phyloP scores from a whole-genome alignment of 92 coral and sea anemone species.

The Porites divaricata region DNA sequence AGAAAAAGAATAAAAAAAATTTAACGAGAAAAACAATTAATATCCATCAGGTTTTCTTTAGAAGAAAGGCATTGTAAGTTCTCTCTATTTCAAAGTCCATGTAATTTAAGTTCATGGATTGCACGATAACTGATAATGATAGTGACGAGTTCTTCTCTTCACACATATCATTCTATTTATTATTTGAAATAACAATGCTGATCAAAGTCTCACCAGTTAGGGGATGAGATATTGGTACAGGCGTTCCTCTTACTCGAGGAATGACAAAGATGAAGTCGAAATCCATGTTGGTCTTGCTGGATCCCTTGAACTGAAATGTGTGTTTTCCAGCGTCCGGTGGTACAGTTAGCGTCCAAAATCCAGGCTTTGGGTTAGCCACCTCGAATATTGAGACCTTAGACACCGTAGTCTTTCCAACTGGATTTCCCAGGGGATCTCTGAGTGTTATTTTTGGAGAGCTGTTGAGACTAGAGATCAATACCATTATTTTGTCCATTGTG shows the following conservation, averaged over 20 bases:
- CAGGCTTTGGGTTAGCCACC: constrained; percentile 58
- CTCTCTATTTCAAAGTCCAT: no score
- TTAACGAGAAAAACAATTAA: no score
- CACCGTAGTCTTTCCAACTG: constrained; percentile 40
- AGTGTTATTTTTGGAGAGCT: constrained; percentile 32
- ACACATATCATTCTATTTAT: no score
- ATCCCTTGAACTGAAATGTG: constrained; percentile 63
- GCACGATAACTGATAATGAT: no score
- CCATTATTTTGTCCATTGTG: constrained; percentile 60
- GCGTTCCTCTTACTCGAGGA: constrained; percentile 43
- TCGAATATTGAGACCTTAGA: constrained; percentile 54
- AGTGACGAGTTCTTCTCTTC: no score
- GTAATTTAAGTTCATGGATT: no score
- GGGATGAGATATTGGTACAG: constrained; percentile 71
- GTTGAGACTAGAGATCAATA: constrained; percentile 48
- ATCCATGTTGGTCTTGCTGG: constrained; percentile 73
- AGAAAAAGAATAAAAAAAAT: no score
- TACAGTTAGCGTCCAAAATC: constrained; percentile 66
- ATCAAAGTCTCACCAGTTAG: constrained; percentile 51
- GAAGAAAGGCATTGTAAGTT: no score
- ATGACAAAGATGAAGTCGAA: constrained; percentile 77
- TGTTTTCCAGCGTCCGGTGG: constrained; percentile 68
- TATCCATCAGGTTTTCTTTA: no score
- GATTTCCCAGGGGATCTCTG: constrained; percentile 43
- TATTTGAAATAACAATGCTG: no score